A percentile compares a stretch with the other conserved stretches of the same genome.
phyloP scores from a whole-genome alignment of 2,888 invertebrate species.

The Chouioia cunea region DNA sequence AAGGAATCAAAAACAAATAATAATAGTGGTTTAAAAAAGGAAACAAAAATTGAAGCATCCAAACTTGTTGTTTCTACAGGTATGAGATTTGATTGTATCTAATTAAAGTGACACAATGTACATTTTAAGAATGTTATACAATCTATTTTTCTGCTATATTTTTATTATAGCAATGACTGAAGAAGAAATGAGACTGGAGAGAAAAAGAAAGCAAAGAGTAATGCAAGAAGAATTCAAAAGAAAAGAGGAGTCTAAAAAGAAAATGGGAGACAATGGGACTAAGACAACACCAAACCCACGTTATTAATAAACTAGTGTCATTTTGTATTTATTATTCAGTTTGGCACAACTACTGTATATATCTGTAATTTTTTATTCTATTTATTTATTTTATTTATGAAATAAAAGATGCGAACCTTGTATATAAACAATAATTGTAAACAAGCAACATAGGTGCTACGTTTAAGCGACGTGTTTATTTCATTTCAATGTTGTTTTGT shows the following conservation, averaged over 20 bases:
- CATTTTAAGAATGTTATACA: no score
- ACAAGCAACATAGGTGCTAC: background rate
- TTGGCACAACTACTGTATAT: background rate
- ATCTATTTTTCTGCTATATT: background rate
- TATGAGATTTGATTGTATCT: slow-evolving; percentile 16
- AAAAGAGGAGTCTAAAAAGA: slow-evolving; percentile 41
- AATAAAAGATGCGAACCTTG: background rate
- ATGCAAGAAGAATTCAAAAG: slow-evolving; percentile 51
- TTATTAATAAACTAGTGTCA: slow-evolving; percentile 29
- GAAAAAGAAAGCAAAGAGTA: slow-evolving; percentile 50
- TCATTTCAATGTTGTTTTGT: no score
- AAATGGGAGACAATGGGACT: slow-evolving; percentile 10
- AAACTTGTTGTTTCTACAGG: slow-evolving; percentile 25
- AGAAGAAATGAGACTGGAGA: slow-evolving; percentile 50
- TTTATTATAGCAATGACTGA: slow-evolving; percentile 43
- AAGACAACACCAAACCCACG: slow-evolving; percentile 37
- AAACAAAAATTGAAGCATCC: slow-evolving; percentile 16
- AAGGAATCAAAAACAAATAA: background rate
- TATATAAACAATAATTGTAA: background rate
- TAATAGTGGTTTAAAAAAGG: slow-evolving; percentile 7
- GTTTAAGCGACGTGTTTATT: no score
- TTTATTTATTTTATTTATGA: background rate
- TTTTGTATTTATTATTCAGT: background rate
- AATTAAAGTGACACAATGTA: background rate
- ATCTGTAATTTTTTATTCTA: background rate